phyloP scores from a whole-genome alignment of 1,140 invertebrate genomes.

The Drosophila bifasciata region DNA sequence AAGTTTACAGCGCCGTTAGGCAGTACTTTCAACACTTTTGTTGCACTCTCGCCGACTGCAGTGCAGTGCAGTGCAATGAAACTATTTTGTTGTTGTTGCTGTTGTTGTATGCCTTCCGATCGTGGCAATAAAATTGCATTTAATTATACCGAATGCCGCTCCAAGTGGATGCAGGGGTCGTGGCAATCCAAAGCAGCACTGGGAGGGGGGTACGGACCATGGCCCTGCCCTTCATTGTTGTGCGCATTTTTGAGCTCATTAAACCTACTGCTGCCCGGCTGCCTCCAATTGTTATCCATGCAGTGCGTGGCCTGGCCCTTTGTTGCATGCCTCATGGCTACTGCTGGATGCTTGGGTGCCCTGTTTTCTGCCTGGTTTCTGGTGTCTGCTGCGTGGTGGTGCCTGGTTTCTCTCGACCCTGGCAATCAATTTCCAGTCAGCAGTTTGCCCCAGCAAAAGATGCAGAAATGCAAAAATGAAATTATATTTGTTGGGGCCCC shows the following conservation, averaged over 20 bases:
- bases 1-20: slow-evolving; percentile 67
- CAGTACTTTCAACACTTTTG: slow-evolving; percentile 67
- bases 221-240: slow-evolving; percentile 70
- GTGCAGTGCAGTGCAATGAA: no score
- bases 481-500: slow-evolving; percentile 69
- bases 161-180: slow-evolving; percentile 13
- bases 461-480: slow-evolving; percentile 75
- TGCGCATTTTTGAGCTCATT: slow-evolving; percentile 79
- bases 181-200: neutral
- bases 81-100: no score
- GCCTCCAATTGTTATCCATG: slow-evolving; percentile 63
- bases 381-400: slow-evolving; percentile 3
- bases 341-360: slow-evolving; percentile 17
- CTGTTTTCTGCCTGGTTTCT: slow-evolving; percentile 30
- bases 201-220: slow-evolving; percentile 3
- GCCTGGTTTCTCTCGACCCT: slow-evolving; percentile 31
- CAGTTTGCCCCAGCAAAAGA: slow-evolving; percentile 70
- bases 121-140: slow-evolving; percentile 81
- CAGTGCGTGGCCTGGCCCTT: slow-evolving; percentile 61
- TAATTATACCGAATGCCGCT: slow-evolving; percentile 59
- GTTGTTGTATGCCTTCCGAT: slow-evolving; percentile 48
- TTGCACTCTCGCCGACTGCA: slow-evolving; percentile 35
- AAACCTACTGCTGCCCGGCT: slow-evolving; percentile 34
- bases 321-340: slow-evolving; percentile 4
- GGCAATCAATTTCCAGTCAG: slow-evolving; percentile 78